Evolutionary conservation across 2,888 invertebrate species (phyloP), one percentile per base, ranked within the genome.

Genomic region (Cataglyphis albicans): DNA sequence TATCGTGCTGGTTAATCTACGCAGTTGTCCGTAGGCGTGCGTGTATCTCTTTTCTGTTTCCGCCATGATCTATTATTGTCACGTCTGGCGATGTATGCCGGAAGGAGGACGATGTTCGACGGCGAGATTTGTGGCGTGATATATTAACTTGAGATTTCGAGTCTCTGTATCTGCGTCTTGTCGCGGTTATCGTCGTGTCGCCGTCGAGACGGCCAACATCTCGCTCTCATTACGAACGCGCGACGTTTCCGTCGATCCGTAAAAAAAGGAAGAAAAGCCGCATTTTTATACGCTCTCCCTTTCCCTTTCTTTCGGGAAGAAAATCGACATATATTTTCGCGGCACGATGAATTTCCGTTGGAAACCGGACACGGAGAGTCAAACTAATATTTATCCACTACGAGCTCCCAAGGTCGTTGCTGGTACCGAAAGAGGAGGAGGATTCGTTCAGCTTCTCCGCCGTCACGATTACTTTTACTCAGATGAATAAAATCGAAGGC

Each of bases 11-110:
- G 97, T 97, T 41, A 97, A 94, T 88, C 97, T 95, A 87, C 97
- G 95, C 86, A 97, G 93, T 91, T 97, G 95, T 84, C 95, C 96
- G 90, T 97, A 97, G 92, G 97, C 97, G 89, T 96, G 96, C 21
- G 96, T 96, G 93, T 97, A 97, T 75, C 93, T 94, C 87, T 93
- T 93, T 84, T 94, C 95, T 9, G 93, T 90, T 64, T 94, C 94
- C 41, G 92, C 90, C 94, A 94, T 94, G 44, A 2, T 63, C 38
- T 61, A 38, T n/a, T 21, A n/a, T 52, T 52, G 63, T 64, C 73
- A 25, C 70, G n/a, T 21, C 21, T n/a, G 41, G 21, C 3, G 29
- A 48, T 15, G 44, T 65, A 7, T 18, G 63, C 32, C 78, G 70
- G 38, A 68, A 78, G 68, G 10, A 15, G 29, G 32, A 6, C 41